Conservation (phyloP, 1,140 invertebrate genomes). For the Procambarus clarkii region DNA sequence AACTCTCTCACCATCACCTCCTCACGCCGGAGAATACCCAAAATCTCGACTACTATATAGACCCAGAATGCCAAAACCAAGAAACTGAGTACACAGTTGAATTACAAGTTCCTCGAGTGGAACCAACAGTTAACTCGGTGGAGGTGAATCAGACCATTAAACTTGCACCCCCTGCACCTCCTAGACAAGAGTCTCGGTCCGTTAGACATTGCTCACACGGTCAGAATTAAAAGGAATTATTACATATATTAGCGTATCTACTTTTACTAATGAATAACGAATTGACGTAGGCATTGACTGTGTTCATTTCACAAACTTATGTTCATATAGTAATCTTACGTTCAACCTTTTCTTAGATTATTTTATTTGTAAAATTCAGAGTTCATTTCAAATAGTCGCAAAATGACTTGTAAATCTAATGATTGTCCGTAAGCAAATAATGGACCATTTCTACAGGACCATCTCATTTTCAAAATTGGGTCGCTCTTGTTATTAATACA, state of each 20-base stretch:
- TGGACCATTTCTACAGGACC: too few species aligned
- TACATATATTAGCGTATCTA: neutral
- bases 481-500: too few species aligned
- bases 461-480: too few species aligned
- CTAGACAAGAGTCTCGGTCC: neutral
- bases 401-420: too few species aligned
- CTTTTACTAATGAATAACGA: too few species aligned
- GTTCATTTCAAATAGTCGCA: too few species aligned
- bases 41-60: neutral
- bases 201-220: slow-evolving; percentile 42
- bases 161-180: neutral
- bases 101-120: neutral
- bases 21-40: neutral
- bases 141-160: slow-evolving; percentile 48
- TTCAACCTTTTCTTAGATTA: too few species aligned
- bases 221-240: slow-evolving; percentile 29
- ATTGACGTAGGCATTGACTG: too few species aligned
- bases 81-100: slow-evolving; percentile 35
- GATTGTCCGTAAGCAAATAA: too few species aligned
- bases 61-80: slow-evolving; percentile 4
- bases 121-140: neutral
- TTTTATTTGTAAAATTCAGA: too few species aligned
- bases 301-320: too few species aligned
- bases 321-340: too few species aligned
- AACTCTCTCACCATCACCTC: slow-evolving; percentile 13